These are phyloP conservation scores for Embiotoca jacksoni DNA, from an alignment of 2,113 vertebrate species.

Conservation along the genomic window DNA sequence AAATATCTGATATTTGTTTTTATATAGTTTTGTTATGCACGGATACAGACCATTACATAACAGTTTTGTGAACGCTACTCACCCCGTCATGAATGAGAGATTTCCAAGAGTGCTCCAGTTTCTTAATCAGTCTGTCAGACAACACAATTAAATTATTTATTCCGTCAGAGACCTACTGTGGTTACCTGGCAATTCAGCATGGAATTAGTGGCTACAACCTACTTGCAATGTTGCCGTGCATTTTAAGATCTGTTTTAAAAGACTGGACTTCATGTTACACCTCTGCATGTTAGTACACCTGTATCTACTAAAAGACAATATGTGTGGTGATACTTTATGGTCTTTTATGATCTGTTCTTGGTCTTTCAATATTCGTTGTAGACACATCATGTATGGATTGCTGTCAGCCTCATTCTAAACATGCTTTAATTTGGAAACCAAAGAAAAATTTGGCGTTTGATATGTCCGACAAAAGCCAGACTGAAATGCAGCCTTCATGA, in stretches of 20 bases:
- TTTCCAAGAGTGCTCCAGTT: slow-evolving; percentile 98
- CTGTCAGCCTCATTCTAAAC: no score
- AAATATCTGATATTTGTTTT: background rate
- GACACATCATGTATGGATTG: slow-evolving; percentile 26
- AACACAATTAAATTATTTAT: slow-evolving; percentile 53
- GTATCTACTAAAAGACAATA: slow-evolving; percentile 11
- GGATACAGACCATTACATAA: slow-evolving; percentile 10
- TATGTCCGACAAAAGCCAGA: no score
- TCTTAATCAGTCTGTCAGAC: slow-evolving; percentile 92
- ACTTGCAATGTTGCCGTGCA: background rate
- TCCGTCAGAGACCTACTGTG: background rate
- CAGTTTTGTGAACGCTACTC: slow-evolving; percentile 73
- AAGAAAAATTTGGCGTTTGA: no score
- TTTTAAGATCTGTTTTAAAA: background rate
- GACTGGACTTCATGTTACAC: background rate
- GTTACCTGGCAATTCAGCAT: slow-evolving; percentile 31
- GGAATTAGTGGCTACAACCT: background rate
- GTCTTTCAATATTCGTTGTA: background rate
- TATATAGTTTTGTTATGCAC: background rate
- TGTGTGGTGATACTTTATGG: slow-evolving; percentile 5
- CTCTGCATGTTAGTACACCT: background rate
- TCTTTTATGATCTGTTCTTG: no score
- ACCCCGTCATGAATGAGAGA: slow-evolving; percentile 98
- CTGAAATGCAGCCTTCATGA: no score
- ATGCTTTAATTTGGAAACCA: no score